Base-by-base conservation (phyloP, 2,113 vertebrate genomes). In the Lethenteron camtschaticum region DNA sequence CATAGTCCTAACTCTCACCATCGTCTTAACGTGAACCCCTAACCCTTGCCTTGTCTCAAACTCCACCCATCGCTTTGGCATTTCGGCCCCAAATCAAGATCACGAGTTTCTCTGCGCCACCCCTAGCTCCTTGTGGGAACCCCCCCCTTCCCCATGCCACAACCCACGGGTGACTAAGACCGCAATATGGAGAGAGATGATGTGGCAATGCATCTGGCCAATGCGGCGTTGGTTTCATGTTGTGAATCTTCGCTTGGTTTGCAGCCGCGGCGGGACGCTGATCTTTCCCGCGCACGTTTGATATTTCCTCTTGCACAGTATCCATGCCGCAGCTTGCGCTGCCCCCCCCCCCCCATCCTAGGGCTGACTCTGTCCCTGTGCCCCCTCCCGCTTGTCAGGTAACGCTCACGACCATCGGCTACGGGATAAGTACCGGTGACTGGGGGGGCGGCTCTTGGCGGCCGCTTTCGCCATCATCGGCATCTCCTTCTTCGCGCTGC, bases 401-500 rank as follows among this genome's bases (percentile, higher is more conserved):
- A 70, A 96, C 92, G 12, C 80, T 96, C 71, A 99, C 92, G 12
- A 97, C 92, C 73, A 97, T 99, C 0, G 90, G 94, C 71, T 96
- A 99, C 0, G 94, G 94, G 94, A 99, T 80, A 99, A 96, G 73
- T 91, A 86, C 73, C 94, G 0, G 81, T 89, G 77, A 99, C 90
- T 99, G 94, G 94, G 95, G 96, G 94, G 94, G 16, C 82, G 94
- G 11, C 80, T 99, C 41, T 81, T 99, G 74, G 94, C 87, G 0
- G 89, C 90, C 0, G 87, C 86, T 0, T 96, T 99, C 75, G 95
- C 90, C 0, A 83, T 99, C 79, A 91, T 99, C 0, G 94, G 94
- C 0, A 90, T 99, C 76, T 95, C 94, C 13, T 99, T 99, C 81
- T 99, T 99, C 3, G 94, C 94, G 2, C 87, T 99, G 7, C 94